Conservation (phyloP, 2,113 vertebrate species). For the Camelus bactrianus region DNA sequence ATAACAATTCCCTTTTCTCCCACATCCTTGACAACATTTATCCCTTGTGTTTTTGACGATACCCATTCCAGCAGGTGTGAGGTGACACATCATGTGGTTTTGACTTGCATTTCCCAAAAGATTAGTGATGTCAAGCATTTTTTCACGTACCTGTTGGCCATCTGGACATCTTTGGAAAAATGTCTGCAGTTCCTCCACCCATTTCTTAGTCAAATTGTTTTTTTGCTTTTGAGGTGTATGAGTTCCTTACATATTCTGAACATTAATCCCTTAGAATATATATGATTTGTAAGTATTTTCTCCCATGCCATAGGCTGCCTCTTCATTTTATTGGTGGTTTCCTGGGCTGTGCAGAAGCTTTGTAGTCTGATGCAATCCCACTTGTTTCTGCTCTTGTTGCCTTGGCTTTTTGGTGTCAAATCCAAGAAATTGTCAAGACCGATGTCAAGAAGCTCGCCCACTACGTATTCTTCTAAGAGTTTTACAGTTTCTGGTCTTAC, state of each 20-base stretch:
- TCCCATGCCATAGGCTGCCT: background rate
- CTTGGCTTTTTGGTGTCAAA: background rate
- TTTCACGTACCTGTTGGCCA: background rate
- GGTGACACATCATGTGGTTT: background rate
- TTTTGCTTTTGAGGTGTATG: background rate
- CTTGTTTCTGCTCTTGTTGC: background rate
- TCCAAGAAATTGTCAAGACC: background rate
- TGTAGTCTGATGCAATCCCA: background rate
- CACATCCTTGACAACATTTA: background rate
- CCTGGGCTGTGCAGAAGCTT: background rate
- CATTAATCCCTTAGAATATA: background rate
- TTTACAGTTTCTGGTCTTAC: background rate
- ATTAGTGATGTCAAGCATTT: background rate
- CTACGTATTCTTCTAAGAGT: background rate
- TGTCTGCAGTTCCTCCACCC: background rate
- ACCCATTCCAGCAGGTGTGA: background rate
- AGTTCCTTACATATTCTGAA: background rate
- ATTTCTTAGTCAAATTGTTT: background rate
- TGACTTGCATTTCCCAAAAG: background rate
- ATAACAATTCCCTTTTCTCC: background rate
- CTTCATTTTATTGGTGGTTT: background rate
- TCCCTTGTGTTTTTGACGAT: background rate
- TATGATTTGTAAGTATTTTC: background rate
- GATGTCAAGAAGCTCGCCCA: background rate
- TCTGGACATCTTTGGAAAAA: background rate